Evolutionary conservation across 2,797 vertebrate species (phyloP).

Genomic region (Syngnathus rostellatus): DNA sequence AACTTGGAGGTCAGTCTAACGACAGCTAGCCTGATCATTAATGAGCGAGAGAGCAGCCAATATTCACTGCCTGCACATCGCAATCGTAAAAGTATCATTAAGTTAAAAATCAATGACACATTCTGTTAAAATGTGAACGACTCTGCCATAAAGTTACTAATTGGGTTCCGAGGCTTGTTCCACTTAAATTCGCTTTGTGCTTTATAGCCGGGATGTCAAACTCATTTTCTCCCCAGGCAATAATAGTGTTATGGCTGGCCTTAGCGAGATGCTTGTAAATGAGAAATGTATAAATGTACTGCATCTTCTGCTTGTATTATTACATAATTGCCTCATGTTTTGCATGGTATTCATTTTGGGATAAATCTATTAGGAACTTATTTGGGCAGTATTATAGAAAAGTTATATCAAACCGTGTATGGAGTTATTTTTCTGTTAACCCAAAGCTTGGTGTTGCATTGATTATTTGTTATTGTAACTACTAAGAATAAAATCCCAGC

Average conservation of each 20-base stretch:
- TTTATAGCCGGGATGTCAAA: background rate
- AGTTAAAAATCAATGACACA: constrained; percentile 1
- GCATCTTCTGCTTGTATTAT: background rate
- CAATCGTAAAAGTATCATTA: background rate
- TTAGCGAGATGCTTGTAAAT: background rate
- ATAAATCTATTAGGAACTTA: background rate
- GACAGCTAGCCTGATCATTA: background rate
- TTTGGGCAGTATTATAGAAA: background rate
- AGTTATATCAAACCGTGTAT: background rate
- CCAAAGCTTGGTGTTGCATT: no score
- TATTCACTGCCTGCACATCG: background rate
- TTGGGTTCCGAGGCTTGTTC: background rate
- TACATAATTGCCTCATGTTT: background rate
- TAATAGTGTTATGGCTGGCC: background rate
- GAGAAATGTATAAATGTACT: background rate
- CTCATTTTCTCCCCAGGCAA: background rate
- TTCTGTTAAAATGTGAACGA: constrained; percentile 2
- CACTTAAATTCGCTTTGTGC: background rate
- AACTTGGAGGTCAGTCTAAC: constrained; percentile 78
- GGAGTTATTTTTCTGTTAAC: background rate
- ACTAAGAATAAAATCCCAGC: no score
- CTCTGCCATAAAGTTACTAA: background rate
- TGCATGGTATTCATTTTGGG: background rate
- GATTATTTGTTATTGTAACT: no score
- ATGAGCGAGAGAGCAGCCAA: background rate